Evolutionary conservation across 2,888 invertebrate genomes (phyloP).

Genomic region (Pegoplata infirma): DNA sequence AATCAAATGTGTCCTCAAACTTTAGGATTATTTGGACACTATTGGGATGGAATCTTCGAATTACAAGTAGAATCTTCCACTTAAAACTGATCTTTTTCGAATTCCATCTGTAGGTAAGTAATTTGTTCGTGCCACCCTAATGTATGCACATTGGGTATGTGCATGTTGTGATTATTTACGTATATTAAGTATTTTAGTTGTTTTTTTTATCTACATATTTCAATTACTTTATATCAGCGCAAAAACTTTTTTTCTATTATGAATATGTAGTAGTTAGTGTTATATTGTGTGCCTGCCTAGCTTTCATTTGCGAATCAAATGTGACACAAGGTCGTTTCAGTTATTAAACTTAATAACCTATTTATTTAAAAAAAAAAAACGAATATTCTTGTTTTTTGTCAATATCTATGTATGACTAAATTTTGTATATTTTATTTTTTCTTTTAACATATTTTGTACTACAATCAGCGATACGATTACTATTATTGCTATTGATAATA

Average conservation of each 20-base stretch:
- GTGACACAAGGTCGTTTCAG: slow-evolving; percentile 67
- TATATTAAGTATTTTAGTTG: neutral
- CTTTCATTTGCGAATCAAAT: slow-evolving; percentile 59
- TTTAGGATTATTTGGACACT: too few relatives aligned
- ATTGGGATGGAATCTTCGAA: too few relatives aligned
- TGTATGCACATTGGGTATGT: neutral
- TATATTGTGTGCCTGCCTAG: slow-evolving; percentile 34
- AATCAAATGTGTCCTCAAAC: too few relatives aligned
- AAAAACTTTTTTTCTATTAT: neutral
- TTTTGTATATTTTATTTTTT: neutral
- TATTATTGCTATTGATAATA: neutral
- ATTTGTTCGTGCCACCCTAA: neutral
- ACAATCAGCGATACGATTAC: slow-evolving; percentile 14
- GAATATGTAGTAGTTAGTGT: neutral
- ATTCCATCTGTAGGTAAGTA: too few relatives aligned
- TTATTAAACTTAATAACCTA: slow-evolving; percentile 68
- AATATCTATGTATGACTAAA: slow-evolving; percentile 5
- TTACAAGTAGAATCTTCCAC: too few relatives aligned
- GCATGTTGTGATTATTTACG: neutral
- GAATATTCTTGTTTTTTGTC: slow-evolving; percentile 8
- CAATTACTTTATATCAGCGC: slow-evolving; percentile 12
- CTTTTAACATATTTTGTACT: neutral
- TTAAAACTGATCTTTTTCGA: too few relatives aligned
- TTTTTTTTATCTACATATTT: neutral
- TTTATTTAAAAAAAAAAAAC: slow-evolving; percentile 39